Conservation (phyloP, 2,113 vertebrate species). For the Orycteropus afer region DNA sequence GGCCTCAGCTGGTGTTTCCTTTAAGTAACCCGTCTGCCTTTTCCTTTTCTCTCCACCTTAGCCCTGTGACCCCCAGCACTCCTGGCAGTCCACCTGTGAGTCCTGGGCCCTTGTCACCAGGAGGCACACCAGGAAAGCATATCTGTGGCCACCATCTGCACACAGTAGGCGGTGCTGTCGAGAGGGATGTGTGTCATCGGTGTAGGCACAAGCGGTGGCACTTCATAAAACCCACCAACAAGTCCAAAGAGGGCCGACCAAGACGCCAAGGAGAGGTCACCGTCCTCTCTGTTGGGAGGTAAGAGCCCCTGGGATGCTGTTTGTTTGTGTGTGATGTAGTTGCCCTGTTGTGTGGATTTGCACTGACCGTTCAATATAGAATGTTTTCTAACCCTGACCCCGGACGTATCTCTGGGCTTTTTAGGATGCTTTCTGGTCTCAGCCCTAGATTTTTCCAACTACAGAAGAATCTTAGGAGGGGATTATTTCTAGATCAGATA, state of each 20-base stretch:
- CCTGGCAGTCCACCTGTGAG: conserved; percentile 88
- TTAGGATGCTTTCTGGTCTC: neutral
- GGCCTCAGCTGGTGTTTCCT: neutral
- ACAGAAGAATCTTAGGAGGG: neutral
- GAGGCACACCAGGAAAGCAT: conserved; percentile 89
- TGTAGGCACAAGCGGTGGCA: conserved; percentile 96
- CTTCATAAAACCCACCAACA: conserved; percentile 88
- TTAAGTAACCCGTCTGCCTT: neutral
- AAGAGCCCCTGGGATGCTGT: conserved; percentile 38
- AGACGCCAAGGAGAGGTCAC: conserved; percentile 91
- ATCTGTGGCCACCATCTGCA: conserved; percentile 93
- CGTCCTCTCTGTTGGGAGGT: conserved; percentile 97
- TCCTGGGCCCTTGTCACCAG: conserved; percentile 85
- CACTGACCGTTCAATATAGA: too few relatives aligned
- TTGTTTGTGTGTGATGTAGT: neutral
- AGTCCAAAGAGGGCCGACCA: conserved; percentile 85
- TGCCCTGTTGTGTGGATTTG: neutral
- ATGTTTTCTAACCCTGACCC: neutral
- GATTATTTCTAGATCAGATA: neutral
- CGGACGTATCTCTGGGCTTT: neutral
- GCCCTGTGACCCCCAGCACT: conserved; percentile 84
- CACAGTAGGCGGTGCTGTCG: conserved; percentile 91
- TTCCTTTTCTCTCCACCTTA: conserved; percentile 41
- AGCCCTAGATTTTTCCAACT: neutral
- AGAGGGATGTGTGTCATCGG: conserved; percentile 92